Percentiles rank a stretch among this genome's conserved stretches.
Conservation (phyloP, 1,140 invertebrate species). For the Venturia canescens region DNA sequence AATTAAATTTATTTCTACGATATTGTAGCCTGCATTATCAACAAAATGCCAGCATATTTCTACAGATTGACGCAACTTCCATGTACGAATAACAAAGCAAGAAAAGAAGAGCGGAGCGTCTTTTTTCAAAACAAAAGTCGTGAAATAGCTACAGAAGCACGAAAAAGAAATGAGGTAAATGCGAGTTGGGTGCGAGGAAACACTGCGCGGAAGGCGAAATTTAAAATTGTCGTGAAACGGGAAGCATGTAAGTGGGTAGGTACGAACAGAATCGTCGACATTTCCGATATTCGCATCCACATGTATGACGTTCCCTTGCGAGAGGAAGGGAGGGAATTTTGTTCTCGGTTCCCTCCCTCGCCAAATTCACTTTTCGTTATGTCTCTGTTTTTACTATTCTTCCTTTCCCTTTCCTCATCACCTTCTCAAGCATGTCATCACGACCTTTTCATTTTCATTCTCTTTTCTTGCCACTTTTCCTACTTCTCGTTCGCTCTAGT, state of each 20-base stretch:
- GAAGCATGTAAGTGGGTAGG: constrained; percentile 36
- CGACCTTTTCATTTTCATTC: not conserved
- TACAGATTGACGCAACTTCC: too few species aligned
- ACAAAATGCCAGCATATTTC: too few species aligned
- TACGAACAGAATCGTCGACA: constrained; percentile 39
- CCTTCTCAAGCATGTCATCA: not conserved
- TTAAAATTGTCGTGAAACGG: constrained; percentile 34
- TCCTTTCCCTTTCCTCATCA: not conserved
- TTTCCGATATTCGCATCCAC: constrained; percentile 42
- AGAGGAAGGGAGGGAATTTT: not conserved
- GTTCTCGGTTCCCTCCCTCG: not conserved
- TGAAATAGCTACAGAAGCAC: constrained; percentile 8
- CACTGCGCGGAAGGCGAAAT: constrained; percentile 14
- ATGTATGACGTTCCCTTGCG: not conserved
- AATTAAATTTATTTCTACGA: too few species aligned
- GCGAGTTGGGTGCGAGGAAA: constrained; percentile 15
- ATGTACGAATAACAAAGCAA: too few species aligned
- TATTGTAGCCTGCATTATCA: too few species aligned
- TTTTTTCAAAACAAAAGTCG: constrained; percentile 19
- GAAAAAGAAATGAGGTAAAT: not conserved
- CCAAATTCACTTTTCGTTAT: not conserved
- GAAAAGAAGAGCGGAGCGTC: not conserved
- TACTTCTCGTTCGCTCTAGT: not conserved
- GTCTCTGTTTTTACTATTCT: not conserved
- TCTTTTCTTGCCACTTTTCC: not conserved